Percentiles rank a stretch among this genome's conserved stretches.
phyloP scores from a whole-genome alignment of 2,113 vertebrate genomes.

The Accipiter cooperii region DNA sequence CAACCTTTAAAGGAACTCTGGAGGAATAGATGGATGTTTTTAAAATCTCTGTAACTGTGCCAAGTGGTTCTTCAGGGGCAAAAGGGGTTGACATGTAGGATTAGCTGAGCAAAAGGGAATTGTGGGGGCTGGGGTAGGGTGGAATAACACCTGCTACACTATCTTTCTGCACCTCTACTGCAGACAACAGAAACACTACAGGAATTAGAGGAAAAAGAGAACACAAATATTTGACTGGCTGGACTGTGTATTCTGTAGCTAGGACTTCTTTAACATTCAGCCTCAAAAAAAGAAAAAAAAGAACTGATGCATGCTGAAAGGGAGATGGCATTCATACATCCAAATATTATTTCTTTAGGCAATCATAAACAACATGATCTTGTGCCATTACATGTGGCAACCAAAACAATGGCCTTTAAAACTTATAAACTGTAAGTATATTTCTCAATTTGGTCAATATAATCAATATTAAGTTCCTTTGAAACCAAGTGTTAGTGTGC shows the following conservation, averaged over 20 bases:
- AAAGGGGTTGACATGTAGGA: background rate
- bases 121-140: accelerated
- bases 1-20: background rate
- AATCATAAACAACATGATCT: background rate
- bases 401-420: background rate
- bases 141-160: background rate
- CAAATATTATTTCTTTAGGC: background rate
- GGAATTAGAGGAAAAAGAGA: background rate
- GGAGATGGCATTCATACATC: background rate
- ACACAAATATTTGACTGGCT: background rate
- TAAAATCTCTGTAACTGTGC: background rate
- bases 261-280: background rate
- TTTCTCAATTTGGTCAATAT: background rate
- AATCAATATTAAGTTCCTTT: background rate
- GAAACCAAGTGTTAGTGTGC: background rate
- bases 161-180: background rate
- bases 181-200: background rate
- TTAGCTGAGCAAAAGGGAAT: background rate
- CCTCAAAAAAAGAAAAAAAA: background rate
- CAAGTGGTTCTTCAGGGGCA: background rate
- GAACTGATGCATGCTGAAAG: background rate
- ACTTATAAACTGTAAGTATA: background rate
- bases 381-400: background rate
- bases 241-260: background rate
- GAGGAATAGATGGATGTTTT: background rate